Evolutionary conservation across 92 coral and sea anemone genomes (phyloP), one percentile per base, ranked within the genome.

Genomic region (Ricordea florida): DNA sequence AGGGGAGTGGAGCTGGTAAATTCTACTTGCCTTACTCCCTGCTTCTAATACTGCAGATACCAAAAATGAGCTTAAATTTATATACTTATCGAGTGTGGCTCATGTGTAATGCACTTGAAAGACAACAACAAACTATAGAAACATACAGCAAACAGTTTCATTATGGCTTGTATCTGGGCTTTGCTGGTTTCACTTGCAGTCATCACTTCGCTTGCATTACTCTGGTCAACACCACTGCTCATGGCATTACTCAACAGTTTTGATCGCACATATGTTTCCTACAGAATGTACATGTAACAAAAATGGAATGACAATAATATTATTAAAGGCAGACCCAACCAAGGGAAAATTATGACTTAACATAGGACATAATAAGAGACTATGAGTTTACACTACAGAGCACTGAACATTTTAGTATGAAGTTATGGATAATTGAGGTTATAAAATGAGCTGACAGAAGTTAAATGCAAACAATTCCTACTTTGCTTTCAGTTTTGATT

Each of bases 71-170:
- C n/a, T n/a, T n/a, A n/a, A n/a, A n/a, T n/a, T n/a, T n/a, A n/a
- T n/a, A n/a, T n/a, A n/a, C n/a, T n/a, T n/a, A n/a, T n/a, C n/a
- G n/a, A n/a, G n/a, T n/a, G n/a, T n/a, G n/a, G n/a, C n/a, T n/a
- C n/a, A n/a, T n/a, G n/a, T n/a, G n/a, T n/a, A n/a, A n/a, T n/a
- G n/a, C n/a, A n/a, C n/a, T n/a, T 22, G 25, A 49, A 6, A 22
- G 25, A 49, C 30, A 3, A 30, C 16, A 21, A 35, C 13, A 5
- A 66, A 38, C 18, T 16, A 3, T 1, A 23, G 4, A 31, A 64
- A 93, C 98, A 52, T 76, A 94, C 98, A 2, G 98, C 98, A 82
- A 94, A 94, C 40, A 89, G 72, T 66, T 90, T 94, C 98, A 94
- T 94, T 15, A 91, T 66, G 60, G 87, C 65, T 51, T 94, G 98